Evolutionary conservation across 2,797 vertebrate species (phyloP).

Genomic region (Glyptemys insculpta): DNA sequence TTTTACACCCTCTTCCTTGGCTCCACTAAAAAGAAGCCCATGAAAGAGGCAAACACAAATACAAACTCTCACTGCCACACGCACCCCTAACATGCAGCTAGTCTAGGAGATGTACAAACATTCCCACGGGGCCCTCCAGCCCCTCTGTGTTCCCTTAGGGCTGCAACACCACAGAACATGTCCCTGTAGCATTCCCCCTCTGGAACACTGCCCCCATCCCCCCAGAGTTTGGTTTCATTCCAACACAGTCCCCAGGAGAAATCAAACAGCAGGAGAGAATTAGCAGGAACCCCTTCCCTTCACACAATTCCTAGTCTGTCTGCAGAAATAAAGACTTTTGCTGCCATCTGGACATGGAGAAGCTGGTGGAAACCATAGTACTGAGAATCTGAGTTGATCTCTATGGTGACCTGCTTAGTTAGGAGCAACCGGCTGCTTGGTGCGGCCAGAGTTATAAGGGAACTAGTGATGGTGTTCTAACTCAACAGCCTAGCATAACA

Average conservation of each 20-base stretch:
- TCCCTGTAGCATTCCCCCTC: neutral
- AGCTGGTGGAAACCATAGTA: neutral
- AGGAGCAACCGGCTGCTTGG: neutral
- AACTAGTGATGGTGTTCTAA: neutral
- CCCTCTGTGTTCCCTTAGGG: neutral
- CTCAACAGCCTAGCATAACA: neutral
- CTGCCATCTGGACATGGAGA: neutral
- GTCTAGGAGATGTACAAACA: neutral
- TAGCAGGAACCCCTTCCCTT: neutral
- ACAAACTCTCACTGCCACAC: neutral
- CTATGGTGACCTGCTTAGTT: neutral
- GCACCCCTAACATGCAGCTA: neutral
- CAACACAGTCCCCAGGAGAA: neutral
- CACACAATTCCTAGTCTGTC: neutral
- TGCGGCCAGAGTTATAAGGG: neutral
- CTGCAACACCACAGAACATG: neutral
- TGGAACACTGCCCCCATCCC: neutral
- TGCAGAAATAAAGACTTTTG: neutral
- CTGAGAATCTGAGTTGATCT: neutral
- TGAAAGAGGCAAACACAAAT: neutral
- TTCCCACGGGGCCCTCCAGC: neutral
- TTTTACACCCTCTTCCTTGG: neutral
- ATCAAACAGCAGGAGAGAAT: neutral
- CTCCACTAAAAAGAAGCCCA: neutral
- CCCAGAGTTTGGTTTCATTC: neutral